phyloP scores from a whole-genome alignment of 2,888 invertebrate genomes.

The Drosophila subsilvestris region DNA sequence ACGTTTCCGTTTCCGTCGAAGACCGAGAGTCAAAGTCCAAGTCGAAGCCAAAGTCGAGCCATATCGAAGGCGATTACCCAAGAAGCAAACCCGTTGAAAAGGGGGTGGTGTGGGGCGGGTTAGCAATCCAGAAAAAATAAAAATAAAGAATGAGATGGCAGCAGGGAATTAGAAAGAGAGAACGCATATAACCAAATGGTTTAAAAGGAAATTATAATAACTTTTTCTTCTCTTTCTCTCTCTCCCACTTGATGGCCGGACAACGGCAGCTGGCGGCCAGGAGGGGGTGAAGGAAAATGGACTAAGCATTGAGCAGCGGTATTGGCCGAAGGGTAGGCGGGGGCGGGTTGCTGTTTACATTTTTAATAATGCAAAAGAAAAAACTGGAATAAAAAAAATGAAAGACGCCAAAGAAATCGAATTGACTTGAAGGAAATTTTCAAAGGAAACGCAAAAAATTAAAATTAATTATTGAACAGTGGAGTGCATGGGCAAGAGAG shows the following conservation, averaged over 20 bases:
- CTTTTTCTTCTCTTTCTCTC: slow-evolving; percentile 52
- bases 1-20: slow-evolving; percentile 76
- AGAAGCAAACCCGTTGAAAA: background rate
- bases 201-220: slow-evolving; percentile 66
- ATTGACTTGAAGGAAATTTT: slow-evolving; percentile 6
- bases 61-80: slow-evolving; percentile 71
- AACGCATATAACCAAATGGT: slow-evolving; percentile 1
- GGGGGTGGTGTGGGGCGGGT: background rate
- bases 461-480: slow-evolving; percentile 61
- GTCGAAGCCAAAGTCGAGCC: slow-evolving; percentile 40
- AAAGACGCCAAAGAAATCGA: slow-evolving; percentile 3
- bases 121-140: slow-evolving; percentile 7
- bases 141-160: background rate
- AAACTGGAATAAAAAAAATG: slow-evolving; percentile 28
- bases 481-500: slow-evolving; percentile 5
- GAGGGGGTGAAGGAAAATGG: slow-evolving; percentile 5
- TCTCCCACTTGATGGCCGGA: slow-evolving; percentile 37
- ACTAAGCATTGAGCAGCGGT: no score
- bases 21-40: slow-evolving; percentile 37
- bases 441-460: slow-evolving; percentile 48
- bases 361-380: slow-evolving; percentile 62
- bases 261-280: slow-evolving; percentile 46
- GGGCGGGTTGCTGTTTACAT: slow-evolving; percentile 45
- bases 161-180: background rate
- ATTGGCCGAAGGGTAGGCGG: background rate